Evolutionary conservation across 2,797 vertebrate genomes (phyloP).

Genomic region (Eutrigla gurnardus): DNA sequence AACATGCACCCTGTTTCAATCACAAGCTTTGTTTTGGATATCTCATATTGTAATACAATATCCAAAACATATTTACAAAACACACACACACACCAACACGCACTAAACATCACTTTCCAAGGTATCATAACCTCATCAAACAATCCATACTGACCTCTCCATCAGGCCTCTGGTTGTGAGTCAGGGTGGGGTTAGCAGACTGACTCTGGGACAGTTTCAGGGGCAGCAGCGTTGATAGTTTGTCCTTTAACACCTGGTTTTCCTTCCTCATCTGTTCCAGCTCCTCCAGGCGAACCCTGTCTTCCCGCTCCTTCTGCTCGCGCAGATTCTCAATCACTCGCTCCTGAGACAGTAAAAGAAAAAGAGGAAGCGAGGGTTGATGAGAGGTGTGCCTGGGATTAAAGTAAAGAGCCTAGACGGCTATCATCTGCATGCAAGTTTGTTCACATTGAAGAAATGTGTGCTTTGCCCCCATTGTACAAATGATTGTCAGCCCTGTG

Average conservation of each 20-base stretch:
- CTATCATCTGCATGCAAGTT: constrained; percentile 15
- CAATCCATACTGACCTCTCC: constrained; percentile 88
- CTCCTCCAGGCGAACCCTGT: constrained; percentile 91
- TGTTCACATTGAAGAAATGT: constrained; percentile 8
- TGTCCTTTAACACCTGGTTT: constrained; percentile 95
- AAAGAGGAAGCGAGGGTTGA: neutral
- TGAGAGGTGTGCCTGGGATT: neutral
- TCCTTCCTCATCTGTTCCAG: constrained; percentile 92
- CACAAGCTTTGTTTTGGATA: constrained; percentile 10
- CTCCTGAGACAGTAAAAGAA: constrained; percentile 82
- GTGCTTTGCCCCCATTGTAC: constrained; percentile 21
- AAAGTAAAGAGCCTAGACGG: neutral
- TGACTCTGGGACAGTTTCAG: constrained; percentile 74
- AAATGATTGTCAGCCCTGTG: constrained; percentile 22
- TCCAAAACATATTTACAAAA: neutral
- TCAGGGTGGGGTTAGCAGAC: constrained; percentile 41
- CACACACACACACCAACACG: neutral
- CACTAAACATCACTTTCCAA: neutral
- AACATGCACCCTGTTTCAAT: constrained; percentile 33
- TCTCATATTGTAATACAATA: constrained; percentile 13
- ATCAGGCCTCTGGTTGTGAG: constrained; percentile 78
- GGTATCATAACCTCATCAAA: neutral
- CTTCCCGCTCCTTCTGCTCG: constrained; percentile 92
- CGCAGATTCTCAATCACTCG: constrained; percentile 96
- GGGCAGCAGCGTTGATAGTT: constrained; percentile 89